Evolutionary conservation across 1,140 invertebrate genomes (phyloP).

Genomic region (Magallana gigas): DNA sequence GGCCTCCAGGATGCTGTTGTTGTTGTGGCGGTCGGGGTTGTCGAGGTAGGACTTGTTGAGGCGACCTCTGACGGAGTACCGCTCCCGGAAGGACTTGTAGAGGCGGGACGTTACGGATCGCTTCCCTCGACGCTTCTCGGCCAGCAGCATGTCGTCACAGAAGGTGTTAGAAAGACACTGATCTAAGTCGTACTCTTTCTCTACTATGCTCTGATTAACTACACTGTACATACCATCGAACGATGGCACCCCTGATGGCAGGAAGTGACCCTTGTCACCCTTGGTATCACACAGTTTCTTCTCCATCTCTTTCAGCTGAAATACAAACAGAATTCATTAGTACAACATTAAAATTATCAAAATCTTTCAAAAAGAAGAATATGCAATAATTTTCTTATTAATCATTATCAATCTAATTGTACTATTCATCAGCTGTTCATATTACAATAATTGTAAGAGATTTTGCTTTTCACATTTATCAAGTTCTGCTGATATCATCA

Average conservation of each 20-base stretch:
- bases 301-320: slow-evolving; percentile 79
- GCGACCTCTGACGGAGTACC: slow-evolving; percentile 52
- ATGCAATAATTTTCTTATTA: too few relatives aligned
- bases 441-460: too few relatives aligned
- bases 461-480: too few relatives aligned
- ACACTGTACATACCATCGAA: slow-evolving; percentile 68
- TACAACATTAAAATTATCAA: background rate
- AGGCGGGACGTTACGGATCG: slow-evolving; percentile 59
- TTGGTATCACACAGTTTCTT: slow-evolving; percentile 73
- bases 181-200: slow-evolving; percentile 53
- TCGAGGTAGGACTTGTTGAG: slow-evolving; percentile 55
- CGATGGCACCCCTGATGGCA: slow-evolving; percentile 16
- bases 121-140: slow-evolving; percentile 39
- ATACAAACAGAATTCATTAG: slow-evolving; percentile 46
- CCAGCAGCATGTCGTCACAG: slow-evolving; percentile 59
- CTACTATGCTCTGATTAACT: slow-evolving; percentile 47
- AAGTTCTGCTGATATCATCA: too few relatives aligned
- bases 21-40: slow-evolving; percentile 31
- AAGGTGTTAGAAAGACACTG: slow-evolving; percentile 45
- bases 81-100: slow-evolving; percentile 64
- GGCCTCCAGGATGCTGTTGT: slow-evolving; percentile 31
- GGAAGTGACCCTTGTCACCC: slow-evolving; percentile 46
- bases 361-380: too few relatives aligned
- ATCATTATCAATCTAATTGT: too few relatives aligned
- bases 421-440: too few relatives aligned